These are phyloP conservation scores for Arnoldichthys spilopterus DNA, from an alignment of 2,797 vertebrate species.

Conservation along the genomic window DNA sequence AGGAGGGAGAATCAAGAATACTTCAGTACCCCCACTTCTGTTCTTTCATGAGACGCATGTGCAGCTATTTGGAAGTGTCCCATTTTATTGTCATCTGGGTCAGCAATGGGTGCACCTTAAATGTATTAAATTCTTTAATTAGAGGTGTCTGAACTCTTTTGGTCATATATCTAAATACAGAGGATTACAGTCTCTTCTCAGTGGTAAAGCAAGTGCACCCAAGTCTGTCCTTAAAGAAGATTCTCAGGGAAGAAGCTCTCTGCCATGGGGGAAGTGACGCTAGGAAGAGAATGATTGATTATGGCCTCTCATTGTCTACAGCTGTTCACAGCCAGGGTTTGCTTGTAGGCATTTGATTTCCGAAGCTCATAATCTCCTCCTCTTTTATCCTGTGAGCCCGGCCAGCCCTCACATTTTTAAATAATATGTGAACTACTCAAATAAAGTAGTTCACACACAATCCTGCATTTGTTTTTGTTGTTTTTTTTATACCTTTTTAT, in stretches of 20 bases:
- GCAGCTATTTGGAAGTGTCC: no score
- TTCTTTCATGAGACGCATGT: no score
- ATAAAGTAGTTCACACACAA: background rate
- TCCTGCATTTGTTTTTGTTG: background rate
- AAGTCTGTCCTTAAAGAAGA: constrained; percentile 44
- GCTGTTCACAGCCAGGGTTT: constrained; percentile 27
- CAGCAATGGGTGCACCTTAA: background rate
- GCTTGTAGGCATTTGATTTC: constrained; percentile 45
- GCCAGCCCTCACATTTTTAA: constrained; percentile 19
- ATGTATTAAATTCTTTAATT: background rate
- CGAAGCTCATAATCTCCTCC: constrained; percentile 31
- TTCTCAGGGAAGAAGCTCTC: constrained; percentile 29
- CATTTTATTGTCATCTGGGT: background rate
- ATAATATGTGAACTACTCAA: constrained; percentile 30
- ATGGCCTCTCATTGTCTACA: constrained; percentile 36
- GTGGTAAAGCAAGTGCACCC: constrained; percentile 31
- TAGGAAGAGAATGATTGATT: constrained; percentile 43
- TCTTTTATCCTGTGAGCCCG: constrained; percentile 20
- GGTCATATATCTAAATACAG: background rate
- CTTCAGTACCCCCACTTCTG: background rate
- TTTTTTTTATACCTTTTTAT: background rate
- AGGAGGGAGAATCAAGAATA: background rate
- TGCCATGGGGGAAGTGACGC: constrained; percentile 34
- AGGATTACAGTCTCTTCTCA: constrained; percentile 13
- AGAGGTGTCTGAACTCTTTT: background rate